Base-by-base conservation (phyloP, 2,113 vertebrate genomes). In the Sclerurus mexicanus region DNA sequence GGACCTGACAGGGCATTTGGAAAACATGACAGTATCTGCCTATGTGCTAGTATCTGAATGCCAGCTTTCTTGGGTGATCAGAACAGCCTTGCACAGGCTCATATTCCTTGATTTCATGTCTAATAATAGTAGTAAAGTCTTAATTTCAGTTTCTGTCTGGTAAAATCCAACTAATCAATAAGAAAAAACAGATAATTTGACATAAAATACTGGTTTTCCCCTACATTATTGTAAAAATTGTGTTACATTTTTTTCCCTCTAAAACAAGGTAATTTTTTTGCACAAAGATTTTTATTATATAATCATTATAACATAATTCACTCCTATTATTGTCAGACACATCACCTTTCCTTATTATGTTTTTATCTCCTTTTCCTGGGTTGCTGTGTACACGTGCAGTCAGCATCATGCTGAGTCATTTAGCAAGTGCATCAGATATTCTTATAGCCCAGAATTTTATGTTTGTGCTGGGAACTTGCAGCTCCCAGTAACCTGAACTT, bases 351-450 rank as follows among this genome's bases (percentile, higher is more conserved):
- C 35, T 60, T 59, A 33, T 76, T 37, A 23, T 49, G 35, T 49
- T 66, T 92, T 83, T 33, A 66, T 40, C 35, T 60, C 21, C 28
- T 56, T 62, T 39, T 73, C 16, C 78, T 27, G 14, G 50, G 39
- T 50, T 73, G 37, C 60, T 21, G 22, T 60, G 46, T 66, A 39
- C 35, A 42, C 8, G 28, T 58, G 71, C 71, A 93, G 78, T 42
- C 87, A 88, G 53, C n/a, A 90, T 22, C 58, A 12, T 46, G 75
- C 92, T 95, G 89, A 95, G 87, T 91, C 95, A 96, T 47, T 85
- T 73, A 80, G n/a, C 53, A 67, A 90, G 52, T 16, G 78, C 85
- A 89, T 87, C 91, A 53, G 71, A n/a, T 58, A 90, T 52, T 79
- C 87, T 92, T 78, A 66, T 27, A 69, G 67, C n/a, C 37, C 55